Evolutionary conservation across 2,113 vertebrate genomes (phyloP).

Genomic region (Rhabdomys dilectus): DNA sequence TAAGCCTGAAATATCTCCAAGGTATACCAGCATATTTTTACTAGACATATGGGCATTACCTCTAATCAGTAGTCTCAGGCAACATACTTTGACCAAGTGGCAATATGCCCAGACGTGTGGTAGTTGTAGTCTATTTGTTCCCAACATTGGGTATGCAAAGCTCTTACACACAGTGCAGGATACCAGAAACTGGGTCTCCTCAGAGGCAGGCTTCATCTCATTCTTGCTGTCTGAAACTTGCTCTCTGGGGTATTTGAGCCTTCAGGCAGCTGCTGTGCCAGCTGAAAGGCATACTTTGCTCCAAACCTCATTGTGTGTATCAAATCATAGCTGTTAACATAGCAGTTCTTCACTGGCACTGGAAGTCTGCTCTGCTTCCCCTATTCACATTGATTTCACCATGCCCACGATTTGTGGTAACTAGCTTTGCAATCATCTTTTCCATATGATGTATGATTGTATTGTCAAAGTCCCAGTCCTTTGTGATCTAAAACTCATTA

Average conservation of each 20-base stretch:
- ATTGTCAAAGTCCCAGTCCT: neutral
- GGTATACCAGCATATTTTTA: neutral
- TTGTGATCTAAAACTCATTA: constrained; percentile 16
- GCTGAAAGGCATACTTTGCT: neutral
- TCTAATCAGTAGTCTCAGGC: constrained; percentile 10
- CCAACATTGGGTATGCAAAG: neutral
- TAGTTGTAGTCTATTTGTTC: neutral
- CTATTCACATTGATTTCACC: constrained; percentile 50
- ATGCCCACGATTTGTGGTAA: constrained; percentile 41
- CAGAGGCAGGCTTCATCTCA: neutral
- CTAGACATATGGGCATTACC: neutral
- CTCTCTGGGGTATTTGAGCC: neutral
- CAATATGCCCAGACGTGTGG: neutral
- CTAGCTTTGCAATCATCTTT: constrained; percentile 39
- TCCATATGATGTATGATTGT: neutral
- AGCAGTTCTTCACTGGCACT: neutral
- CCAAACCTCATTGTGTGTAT: neutral
- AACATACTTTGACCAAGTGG: neutral
- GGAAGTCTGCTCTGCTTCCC: neutral
- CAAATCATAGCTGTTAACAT: neutral
- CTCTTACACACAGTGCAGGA: neutral
- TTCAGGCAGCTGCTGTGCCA: neutral
- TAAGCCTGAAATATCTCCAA: neutral
- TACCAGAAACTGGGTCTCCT: neutral
- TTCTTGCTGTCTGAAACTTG: neutral